phyloP scores from a whole-genome alignment of 1,140 invertebrate species.

The Hyphantria cunea region DNA sequence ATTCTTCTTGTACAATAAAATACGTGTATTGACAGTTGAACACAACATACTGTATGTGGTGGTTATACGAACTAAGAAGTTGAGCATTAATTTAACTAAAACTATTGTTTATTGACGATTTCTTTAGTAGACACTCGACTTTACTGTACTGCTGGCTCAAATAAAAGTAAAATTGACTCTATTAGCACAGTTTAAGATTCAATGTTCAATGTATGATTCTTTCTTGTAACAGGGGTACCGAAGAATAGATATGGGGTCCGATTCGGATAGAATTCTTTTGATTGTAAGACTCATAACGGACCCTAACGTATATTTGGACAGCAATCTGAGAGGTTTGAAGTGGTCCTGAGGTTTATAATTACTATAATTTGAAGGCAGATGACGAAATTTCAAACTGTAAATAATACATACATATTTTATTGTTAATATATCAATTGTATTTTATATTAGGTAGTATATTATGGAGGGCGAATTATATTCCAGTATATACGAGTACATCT shows the following conservation, averaged over 20 bases:
- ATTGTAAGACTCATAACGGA: conserved; percentile 73
- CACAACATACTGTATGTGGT: conserved; percentile 53
- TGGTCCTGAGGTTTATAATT: conserved; percentile 76
- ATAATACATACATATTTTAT: conserved; percentile 25
- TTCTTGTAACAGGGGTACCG: conserved; percentile 58
- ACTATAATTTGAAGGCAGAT: conserved; percentile 78
- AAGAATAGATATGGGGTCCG: conserved; percentile 80
- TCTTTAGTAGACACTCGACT: conserved; percentile 75
- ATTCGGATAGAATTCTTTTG: conserved; percentile 75
- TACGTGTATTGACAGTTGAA: too few relatives aligned
- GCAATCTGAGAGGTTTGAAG: conserved; percentile 76
- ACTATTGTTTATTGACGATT: conserved; percentile 79
- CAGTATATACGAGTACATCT: too few relatives aligned
- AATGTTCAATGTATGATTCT: conserved; percentile 23
- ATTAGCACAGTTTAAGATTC: conserved; percentile 8
- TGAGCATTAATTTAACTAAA: conserved; percentile 73
- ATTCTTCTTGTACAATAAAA: too few relatives aligned
- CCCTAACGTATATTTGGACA: conserved; percentile 81
- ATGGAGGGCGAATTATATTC: too few relatives aligned
- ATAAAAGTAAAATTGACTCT: conserved; percentile 31
- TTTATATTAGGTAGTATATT: neutral
- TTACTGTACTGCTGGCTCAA: conserved; percentile 36
- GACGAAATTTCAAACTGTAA: conserved; percentile 52
- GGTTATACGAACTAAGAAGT: conserved; percentile 52
- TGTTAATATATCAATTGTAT: neutral